These are phyloP conservation scores for Merodon equestris DNA, from an alignment of 2,888 invertebrate genomes.

Conservation along the genomic window DNA sequence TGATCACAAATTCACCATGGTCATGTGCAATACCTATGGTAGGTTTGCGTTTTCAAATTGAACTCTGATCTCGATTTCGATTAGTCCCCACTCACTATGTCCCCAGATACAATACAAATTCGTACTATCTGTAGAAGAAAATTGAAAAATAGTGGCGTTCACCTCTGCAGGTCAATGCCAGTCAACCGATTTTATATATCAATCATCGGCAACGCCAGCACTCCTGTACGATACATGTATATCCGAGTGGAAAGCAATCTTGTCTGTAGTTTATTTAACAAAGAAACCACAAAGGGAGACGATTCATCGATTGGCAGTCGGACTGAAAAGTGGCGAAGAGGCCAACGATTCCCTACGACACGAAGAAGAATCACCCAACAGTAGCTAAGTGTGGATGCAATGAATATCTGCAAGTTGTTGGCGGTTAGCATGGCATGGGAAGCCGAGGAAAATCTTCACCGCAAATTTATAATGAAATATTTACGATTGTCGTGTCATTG, in stretches of 20 bases:
- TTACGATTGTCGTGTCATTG: conserved; percentile 26
- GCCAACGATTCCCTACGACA: conserved; percentile 2
- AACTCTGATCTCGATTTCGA: no score
- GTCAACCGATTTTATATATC: conserved; percentile 10
- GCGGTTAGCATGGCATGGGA: not conserved
- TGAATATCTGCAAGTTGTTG: conserved; percentile 1
- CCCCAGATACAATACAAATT: no score
- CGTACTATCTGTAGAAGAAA: not conserved
- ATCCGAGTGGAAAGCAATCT: not conserved
- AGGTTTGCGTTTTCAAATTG: no score
- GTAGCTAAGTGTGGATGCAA: conserved; percentile 6
- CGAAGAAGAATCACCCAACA: not conserved
- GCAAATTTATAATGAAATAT: conserved; percentile 31
- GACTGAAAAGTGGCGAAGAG: conserved; percentile 1
- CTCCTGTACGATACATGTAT: not conserved
- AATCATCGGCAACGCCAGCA: conserved; percentile 13
- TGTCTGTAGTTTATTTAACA: conserved; percentile 9
- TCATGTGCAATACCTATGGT: no score
- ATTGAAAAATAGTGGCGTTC: conserved; percentile 5
- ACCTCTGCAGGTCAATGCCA: conserved; percentile 18
- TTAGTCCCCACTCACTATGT: no score
- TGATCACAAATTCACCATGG: conserved; percentile 21
- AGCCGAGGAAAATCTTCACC: conserved; percentile 1
- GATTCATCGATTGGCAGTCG: conserved; percentile 2
- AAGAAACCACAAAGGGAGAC: conserved; percentile 3